These are phyloP conservation scores for Aleiodes leptofemur DNA, from an alignment of 2,888 invertebrate species.

Conservation along the genomic window DNA sequence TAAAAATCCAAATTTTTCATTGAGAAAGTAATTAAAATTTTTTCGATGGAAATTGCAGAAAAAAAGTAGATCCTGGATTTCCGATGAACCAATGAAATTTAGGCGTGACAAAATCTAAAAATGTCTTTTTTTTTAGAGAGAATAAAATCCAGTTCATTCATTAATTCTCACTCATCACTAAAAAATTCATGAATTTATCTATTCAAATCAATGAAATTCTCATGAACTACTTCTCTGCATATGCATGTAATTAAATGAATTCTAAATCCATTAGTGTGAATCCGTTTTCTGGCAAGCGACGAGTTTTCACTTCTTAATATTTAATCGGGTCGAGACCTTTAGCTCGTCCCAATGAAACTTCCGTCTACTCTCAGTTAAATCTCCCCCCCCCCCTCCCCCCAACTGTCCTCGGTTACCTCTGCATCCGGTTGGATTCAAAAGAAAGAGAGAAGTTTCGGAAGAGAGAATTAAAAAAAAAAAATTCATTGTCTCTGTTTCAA, in stretches of 20 bases:
- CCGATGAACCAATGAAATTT: too few species aligned
- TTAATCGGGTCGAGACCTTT: constrained; percentile 27
- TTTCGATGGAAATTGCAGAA: too few species aligned
- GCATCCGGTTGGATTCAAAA: background rate
- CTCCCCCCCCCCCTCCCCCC: background rate
- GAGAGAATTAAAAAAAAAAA: constrained; percentile 1
- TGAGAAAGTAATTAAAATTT: too few species aligned
- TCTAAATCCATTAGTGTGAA: constrained; percentile 31
- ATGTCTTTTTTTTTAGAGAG: too few species aligned
- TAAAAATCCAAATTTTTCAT: too few species aligned
- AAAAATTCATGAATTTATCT: too few species aligned
- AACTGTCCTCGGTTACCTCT: constrained; percentile 9
- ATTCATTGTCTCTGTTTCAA: background rate
- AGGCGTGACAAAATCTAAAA: too few species aligned
- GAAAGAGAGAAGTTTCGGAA: background rate
- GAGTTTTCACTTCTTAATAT: constrained; percentile 23
- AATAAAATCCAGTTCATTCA: too few species aligned
- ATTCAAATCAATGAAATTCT: too few species aligned
- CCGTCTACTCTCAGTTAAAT: constrained; percentile 21
- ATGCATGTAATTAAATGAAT: constrained; percentile 33
- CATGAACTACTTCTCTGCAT: too few species aligned
- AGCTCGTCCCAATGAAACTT: background rate
- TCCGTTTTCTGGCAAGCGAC: constrained; percentile 5
- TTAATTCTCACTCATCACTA: too few species aligned
- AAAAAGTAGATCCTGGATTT: too few species aligned